Conservation (phyloP, 2,113 vertebrate species). For the Bubo scandiacus region DNA sequence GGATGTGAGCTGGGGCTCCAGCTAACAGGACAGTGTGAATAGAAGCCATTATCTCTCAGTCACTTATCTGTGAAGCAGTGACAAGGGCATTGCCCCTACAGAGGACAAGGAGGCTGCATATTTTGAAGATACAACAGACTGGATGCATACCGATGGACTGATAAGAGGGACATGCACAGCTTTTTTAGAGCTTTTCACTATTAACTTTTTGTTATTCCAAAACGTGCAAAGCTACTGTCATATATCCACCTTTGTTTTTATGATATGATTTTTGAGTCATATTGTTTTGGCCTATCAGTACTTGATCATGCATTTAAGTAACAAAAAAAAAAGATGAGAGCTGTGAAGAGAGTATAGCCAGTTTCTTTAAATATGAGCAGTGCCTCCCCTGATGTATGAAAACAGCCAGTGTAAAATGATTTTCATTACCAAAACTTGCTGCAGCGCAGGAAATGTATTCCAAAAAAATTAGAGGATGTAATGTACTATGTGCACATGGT, state of each 20-base stretch:
- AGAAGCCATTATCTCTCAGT: background rate
- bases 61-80: background rate
- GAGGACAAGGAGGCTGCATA: background rate
- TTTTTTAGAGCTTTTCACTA: background rate
- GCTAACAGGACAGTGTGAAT: background rate
- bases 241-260: background rate
- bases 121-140: background rate
- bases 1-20: background rate
- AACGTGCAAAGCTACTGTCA: background rate
- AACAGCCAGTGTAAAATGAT: background rate
- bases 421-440: background rate
- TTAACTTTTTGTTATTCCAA: background rate
- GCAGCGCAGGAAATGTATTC: background rate
- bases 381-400: background rate
- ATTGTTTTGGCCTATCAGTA: background rate
- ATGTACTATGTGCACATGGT: background rate
- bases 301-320: background rate
- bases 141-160: background rate
- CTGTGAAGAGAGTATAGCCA: background rate
- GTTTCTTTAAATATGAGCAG: background rate
- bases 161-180: background rate
- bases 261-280: fast-evolving
- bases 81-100: background rate
- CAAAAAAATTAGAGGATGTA: background rate
- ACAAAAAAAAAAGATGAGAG: background rate